Evolutionary conservation across 2,113 vertebrate species (phyloP), one percentile per base, ranked within the genome.

Genomic region (Dasyprocta punctata): DNA sequence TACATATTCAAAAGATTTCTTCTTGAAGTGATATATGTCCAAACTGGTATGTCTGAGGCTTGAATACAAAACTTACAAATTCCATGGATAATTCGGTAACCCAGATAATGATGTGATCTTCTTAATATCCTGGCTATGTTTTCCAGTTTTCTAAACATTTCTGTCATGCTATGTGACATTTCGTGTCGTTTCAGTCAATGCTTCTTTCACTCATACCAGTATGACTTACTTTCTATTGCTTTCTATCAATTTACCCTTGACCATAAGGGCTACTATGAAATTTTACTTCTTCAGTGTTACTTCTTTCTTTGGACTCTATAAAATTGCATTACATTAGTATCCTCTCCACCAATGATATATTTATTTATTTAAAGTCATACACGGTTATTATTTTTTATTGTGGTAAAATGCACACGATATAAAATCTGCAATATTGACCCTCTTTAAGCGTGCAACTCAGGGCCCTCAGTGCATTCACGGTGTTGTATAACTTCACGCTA

Each of bases 261-360:
- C 22, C 17, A 44, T 16, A 49, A 47, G 20, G 30, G 19, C 44
- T 44, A 41, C 8, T 49, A 14, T 60, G 33, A 49, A n/a, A 61
- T 61, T 13, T 28, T 61, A 49, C 33, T 60, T 73, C 28, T 19
- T 83, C 36, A 13, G 4, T 36, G 9, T 47, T 16, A 44, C 4
- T 47, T 56, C 11, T 16, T 3, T 60, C 19, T 56, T 75, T 19
- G 6, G 4, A n/a, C 4, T 56, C 20, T 49, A 41, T 47, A 84
- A 83, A 56, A 5, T 4, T 71, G 9, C n/a, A 7, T 47, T 58
- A 26, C 4, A 49, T 7, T 20, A 47, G 58, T 73, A 84, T 47
- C 60, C 4, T 1, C 47, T 7, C 30, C 12, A 1, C 54, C 22
- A 49, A 26, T 1, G 1, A 28, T 26, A 4, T 33, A 0, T 4